A percentile compares a stretch with the other conserved stretches of the same genome.
phyloP scores from a whole-genome alignment of 2,797 vertebrate species.

The Australoheros facetus region DNA sequence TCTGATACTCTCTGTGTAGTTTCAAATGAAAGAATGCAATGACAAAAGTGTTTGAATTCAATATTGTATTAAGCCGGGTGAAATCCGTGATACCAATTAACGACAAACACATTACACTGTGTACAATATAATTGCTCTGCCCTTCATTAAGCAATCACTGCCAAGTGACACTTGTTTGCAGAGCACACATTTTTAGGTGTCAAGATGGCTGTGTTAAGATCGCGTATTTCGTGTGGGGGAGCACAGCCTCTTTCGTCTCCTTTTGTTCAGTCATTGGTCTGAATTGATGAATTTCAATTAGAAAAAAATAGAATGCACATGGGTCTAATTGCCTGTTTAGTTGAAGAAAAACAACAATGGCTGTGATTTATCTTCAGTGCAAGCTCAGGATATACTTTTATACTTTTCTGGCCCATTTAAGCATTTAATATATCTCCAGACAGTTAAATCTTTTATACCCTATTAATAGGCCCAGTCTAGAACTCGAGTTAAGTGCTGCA shows the following conservation, averaged over 20 bases:
- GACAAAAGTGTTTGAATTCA: conserved; percentile 42
- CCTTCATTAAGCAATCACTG: conserved; percentile 38
- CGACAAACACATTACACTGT: conserved; percentile 10
- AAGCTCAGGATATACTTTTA: conserved; percentile 40
- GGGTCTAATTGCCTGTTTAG: conserved; percentile 58
- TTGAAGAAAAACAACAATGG: conserved; percentile 40
- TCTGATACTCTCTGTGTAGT: conserved; percentile 37
- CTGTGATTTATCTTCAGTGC: conserved; percentile 37
- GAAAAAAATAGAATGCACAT: conserved; percentile 11
- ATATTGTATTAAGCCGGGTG: conserved; percentile 22
- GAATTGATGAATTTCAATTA: conserved; percentile 61
- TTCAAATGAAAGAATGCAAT: conserved; percentile 31
- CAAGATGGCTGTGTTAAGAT: conserved; percentile 11
- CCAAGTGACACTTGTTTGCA: conserved; percentile 29
- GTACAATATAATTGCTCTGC: conserved; percentile 40
- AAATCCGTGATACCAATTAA: conserved; percentile 48
- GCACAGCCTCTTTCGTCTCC: conserved; percentile 10
- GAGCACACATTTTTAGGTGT: conserved; percentile 24
- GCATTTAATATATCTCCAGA: conserved; percentile 20
- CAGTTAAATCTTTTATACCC: conserved; percentile 30
- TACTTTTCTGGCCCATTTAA: conserved; percentile 57
- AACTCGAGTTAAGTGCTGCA: conserved; percentile 19
- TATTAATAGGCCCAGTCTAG: conserved; percentile 38
- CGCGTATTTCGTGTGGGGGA: neutral
- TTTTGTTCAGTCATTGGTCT: conserved; percentile 21